phyloP scores from a whole-genome alignment of 2,113 vertebrate genomes.

The Hirundichthys speculiger region DNA sequence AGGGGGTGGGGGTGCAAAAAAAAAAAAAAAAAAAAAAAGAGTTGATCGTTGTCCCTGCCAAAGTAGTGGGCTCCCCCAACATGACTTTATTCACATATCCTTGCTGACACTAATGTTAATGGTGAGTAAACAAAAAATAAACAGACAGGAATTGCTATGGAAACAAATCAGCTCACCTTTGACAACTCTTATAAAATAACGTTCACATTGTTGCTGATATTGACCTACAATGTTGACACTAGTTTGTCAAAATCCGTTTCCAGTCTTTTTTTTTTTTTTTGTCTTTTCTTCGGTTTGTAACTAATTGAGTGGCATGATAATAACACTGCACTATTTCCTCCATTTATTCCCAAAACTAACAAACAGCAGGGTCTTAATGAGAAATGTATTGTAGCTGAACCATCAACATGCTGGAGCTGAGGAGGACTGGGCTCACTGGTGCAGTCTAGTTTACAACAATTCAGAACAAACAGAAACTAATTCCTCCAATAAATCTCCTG shows the following conservation, averaged over 20 bases:
- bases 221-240: slow-evolving; percentile 8
- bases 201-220: slow-evolving; percentile 7
- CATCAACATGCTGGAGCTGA: slow-evolving; percentile 53
- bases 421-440: slow-evolving; percentile 35
- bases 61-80: too few relatives aligned
- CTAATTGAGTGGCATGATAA: slow-evolving; percentile 47
- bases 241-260: slow-evolving; percentile 9
- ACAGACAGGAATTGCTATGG: too few relatives aligned
- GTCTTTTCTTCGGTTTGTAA: slow-evolving; percentile 38
- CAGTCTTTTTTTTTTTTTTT: slow-evolving; percentile 20
- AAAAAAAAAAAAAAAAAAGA: too few relatives aligned
- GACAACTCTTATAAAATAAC: background rate
- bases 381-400: slow-evolving; percentile 73
- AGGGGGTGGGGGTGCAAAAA: slow-evolving; percentile 4
- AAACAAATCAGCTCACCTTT: too few relatives aligned
- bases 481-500: slow-evolving; percentile 19
- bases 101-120: too few relatives aligned
- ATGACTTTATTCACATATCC: too few relatives aligned
- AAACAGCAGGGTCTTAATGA: slow-evolving; percentile 76
- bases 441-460: slow-evolving; percentile 41
- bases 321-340: slow-evolving; percentile 41
- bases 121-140: too few relatives aligned
- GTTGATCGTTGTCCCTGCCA: too few relatives aligned
- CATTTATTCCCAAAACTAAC: slow-evolving; percentile 60
- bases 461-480: slow-evolving; percentile 23